Conservation (phyloP, 2,113 vertebrate species). For the Daubentonia madagascariensis region DNA sequence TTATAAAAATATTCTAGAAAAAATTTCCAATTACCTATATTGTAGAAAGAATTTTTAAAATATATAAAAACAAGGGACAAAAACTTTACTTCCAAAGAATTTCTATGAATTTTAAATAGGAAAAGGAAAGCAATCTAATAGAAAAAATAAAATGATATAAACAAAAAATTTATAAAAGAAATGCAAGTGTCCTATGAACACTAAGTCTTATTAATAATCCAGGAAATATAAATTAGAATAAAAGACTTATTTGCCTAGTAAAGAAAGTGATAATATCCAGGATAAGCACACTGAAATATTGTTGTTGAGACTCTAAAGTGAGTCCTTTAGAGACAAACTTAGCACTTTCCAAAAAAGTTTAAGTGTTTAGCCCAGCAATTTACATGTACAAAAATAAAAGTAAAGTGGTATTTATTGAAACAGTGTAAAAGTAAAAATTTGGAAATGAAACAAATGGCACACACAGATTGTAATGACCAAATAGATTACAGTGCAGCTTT, state of each 20-base stretch:
- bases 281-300: neutral
- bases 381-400: neutral
- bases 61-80: neutral
- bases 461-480: neutral
- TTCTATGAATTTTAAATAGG: neutral
- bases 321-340: neutral
- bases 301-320: neutral
- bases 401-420: neutral
- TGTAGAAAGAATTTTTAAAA: neutral
- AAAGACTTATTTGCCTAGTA: neutral
- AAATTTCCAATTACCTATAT: neutral
- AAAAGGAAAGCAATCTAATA: neutral
- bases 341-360: neutral
- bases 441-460: neutral
- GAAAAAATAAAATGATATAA: neutral
- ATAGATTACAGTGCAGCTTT: neutral
- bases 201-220: neutral
- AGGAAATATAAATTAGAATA: neutral
- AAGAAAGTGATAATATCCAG: neutral
- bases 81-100: neutral
- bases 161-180: neutral
- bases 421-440: neutral
- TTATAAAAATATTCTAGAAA: constrained; percentile 3
- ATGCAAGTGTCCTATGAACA: neutral
- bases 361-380: neutral